Evolutionary conservation across 2,113 vertebrate genomes (phyloP), one percentile per base, ranked within the genome.

Genomic region (Corythornis vintsioides): DNA sequence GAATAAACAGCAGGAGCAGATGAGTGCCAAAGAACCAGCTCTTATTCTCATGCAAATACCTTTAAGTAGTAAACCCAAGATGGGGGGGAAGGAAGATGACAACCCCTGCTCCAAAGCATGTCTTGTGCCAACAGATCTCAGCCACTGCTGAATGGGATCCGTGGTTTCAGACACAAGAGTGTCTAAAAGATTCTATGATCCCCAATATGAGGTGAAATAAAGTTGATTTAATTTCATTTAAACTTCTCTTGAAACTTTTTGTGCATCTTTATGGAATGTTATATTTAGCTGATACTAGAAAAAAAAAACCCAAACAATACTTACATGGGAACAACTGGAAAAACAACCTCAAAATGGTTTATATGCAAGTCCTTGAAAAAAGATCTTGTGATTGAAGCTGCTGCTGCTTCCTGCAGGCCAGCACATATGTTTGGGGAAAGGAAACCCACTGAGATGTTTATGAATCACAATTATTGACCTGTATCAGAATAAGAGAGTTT

Each of bases 1-100:
- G 93, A 92, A 94, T 94, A 89, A 96, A 93, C 95, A 95, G 95
- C 95, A 55, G 95, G 95, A 95, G 92, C 81, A 92, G 92, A 93
- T 70, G 91, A 96, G 89, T 92, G 92, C 95, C 82, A 89, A 88
- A 95, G 83, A 94, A 94, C 88, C 81, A 61, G 86, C 63, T 92
- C 92, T 93, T 93, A 90, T 93, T 93, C 92, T 96, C 92, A 96
- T 94, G 95, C 91, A 96, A 94, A 96, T 93, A 90, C 70, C 84
- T 50, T 56, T 47, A 84, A 95, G 93, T 85, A 93, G 84, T 87
- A 94, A 96, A 96, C 86, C 55, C 88, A 84, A 87, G 60, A 48
- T 45, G 70, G 67, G 86, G 76, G 88, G 76, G 48, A 35, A 86
- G 82, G 67, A 87, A 31, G 56, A 76, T 45, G 74, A 66, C 65